Evolutionary conservation across 2,113 vertebrate genomes (phyloP).

Genomic region (Cacatua alba): DNA sequence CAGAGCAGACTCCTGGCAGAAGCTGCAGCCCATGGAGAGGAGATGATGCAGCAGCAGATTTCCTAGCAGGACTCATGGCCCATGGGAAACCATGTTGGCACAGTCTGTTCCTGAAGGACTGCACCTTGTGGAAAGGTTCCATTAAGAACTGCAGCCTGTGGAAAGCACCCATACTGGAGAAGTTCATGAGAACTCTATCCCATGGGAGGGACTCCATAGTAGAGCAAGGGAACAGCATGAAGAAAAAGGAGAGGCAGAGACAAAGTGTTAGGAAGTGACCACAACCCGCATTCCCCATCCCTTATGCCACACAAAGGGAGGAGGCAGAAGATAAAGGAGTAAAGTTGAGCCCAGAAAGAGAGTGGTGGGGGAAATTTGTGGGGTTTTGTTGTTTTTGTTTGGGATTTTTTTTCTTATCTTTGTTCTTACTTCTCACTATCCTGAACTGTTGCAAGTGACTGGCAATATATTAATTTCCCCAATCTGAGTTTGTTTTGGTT

Average conservation of each 20-base stretch:
- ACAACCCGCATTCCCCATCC: neutral
- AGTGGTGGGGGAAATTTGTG: neutral
- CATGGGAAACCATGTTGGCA: rapidly evolving
- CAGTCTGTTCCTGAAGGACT: neutral
- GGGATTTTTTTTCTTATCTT: neutral
- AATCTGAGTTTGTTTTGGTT: neutral
- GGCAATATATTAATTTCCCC: neutral
- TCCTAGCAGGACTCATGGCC: neutral
- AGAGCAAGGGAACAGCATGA: neutral
- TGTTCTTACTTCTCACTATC: neutral
- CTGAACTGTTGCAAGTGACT: neutral
- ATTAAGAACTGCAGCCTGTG: neutral
- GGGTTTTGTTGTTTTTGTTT: neutral
- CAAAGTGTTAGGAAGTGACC: neutral
- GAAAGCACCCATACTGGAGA: neutral
- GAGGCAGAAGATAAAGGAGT: neutral
- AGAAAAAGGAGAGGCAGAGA: neutral
- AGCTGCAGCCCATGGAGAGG: neutral
- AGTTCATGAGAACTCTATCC: neutral
- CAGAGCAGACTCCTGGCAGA: neutral
- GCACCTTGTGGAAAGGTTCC: rapidly evolving
- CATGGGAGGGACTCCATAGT: rapidly evolving
- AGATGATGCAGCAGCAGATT: neutral
- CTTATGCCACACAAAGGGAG: neutral
- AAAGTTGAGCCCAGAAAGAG: neutral